These are phyloP conservation scores for Coccyzus lansbergi DNA, from an alignment of 2,797 vertebrate species.

Conservation along the genomic window DNA sequence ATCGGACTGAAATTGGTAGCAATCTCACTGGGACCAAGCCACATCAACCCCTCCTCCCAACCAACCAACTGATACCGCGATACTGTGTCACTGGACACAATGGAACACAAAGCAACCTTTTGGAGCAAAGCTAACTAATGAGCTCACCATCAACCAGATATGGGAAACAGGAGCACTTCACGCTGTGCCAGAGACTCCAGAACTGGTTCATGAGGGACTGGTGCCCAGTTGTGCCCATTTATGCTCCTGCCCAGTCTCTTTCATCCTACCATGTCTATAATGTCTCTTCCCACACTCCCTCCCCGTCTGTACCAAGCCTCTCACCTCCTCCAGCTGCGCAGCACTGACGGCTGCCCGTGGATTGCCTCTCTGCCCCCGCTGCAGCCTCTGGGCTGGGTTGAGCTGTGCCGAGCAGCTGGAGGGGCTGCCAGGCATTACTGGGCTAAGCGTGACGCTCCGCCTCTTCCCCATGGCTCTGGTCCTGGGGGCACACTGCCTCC, in stretches of 20 bases:
- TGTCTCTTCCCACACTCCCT: background rate
- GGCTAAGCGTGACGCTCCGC: constrained; percentile 55
- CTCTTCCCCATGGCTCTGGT: constrained; percentile 27
- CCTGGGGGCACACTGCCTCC: background rate
- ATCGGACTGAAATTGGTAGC: background rate
- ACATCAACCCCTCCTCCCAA: background rate
- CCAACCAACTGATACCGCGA: fast-evolving
- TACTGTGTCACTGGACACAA: background rate
- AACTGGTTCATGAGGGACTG: background rate
- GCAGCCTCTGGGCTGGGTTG: constrained; percentile 16
- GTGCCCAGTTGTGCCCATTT: background rate
- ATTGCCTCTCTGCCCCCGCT: background rate
- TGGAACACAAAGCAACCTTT: background rate
- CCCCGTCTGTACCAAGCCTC: background rate
- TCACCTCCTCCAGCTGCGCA: constrained; percentile 48
- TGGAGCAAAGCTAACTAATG: background rate
- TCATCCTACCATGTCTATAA: background rate
- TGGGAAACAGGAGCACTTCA: background rate
- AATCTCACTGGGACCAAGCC: background rate
- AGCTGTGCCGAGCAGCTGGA: background rate
- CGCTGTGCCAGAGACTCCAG: background rate
- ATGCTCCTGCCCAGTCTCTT: background rate
- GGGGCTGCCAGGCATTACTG: constrained; percentile 26
- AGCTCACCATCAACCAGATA: background rate
- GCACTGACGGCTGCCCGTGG: background rate